These are phyloP conservation scores for Trichogramma evanescens DNA, from an alignment of 2,888 invertebrate species.

Conservation along the genomic window DNA sequence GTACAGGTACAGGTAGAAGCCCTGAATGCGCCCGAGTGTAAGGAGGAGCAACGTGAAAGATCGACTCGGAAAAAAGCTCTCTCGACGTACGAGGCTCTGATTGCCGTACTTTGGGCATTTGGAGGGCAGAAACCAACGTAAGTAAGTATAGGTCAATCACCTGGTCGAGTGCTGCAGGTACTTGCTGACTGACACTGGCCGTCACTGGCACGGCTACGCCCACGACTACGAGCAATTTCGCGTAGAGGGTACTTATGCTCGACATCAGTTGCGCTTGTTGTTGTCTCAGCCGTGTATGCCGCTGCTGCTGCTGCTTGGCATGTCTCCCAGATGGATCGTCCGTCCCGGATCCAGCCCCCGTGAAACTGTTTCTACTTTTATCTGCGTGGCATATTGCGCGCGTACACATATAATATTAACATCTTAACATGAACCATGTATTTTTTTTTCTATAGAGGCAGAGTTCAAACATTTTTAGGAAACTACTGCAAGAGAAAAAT, in stretches of 20 bases:
- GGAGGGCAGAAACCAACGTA: neutral
- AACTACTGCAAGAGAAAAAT: no score
- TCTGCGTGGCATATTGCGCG: no score
- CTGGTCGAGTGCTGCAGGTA: conserved; percentile 69
- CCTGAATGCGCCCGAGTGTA: conserved; percentile 50
- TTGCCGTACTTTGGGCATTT: conserved; percentile 3
- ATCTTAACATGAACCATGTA: no score
- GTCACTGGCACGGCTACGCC: conserved; percentile 76
- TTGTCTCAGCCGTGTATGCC: conserved; percentile 12
- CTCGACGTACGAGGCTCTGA: neutral
- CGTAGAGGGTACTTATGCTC: conserved; percentile 59
- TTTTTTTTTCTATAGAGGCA: no score
- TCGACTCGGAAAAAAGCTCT: neutral
- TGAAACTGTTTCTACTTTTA: no score
- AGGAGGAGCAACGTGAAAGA: neutral
- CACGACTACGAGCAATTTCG: conserved; percentile 71
- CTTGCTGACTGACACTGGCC: conserved; percentile 72
- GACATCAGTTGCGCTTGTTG: conserved; percentile 37
- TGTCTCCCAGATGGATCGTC: no score
- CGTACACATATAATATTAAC: no score
- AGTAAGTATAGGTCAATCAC: conserved; percentile 37
- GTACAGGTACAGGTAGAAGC: conserved; percentile 78
- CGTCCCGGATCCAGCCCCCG: no score
- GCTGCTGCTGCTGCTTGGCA: neutral
- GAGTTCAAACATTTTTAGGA: no score